phyloP scores from a whole-genome alignment of 1,140 invertebrate species.

The Colletes gigas region DNA sequence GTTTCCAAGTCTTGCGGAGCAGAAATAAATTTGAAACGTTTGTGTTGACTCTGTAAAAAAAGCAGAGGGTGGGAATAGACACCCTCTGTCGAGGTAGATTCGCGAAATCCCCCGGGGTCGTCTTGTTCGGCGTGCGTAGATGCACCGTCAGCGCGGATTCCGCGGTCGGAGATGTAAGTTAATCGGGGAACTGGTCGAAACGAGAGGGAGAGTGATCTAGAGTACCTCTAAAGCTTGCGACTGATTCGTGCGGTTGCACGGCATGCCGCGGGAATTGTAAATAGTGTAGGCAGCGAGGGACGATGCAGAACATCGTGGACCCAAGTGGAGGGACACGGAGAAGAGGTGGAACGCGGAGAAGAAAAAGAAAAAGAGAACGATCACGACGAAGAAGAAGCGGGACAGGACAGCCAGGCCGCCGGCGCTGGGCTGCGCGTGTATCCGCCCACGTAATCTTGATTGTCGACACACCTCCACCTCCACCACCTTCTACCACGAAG shows the following conservation, averaged over 20 bases:
- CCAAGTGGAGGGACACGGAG: conserved; percentile 8
- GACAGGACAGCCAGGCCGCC: conserved; percentile 71
- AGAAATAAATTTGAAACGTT: too few relatives aligned
- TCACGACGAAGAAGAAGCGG: conserved; percentile 48
- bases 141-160: not conserved
- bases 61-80: too few relatives aligned
- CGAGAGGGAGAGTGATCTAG: conserved; percentile 41
- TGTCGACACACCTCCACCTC: conserved; percentile 76
- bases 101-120: not conserved
- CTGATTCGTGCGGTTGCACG: conserved; percentile 47
- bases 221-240: conserved; percentile 20
- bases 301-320: conserved; percentile 27
- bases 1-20: too few relatives aligned
- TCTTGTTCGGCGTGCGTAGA: not conserved
- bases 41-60: too few relatives aligned
- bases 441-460: conserved; percentile 72
- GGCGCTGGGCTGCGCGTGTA: conserved; percentile 70
- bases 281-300: conserved; percentile 47
- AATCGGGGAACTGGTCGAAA: conserved; percentile 24
- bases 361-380: not conserved
- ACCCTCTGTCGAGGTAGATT: too few relatives aligned
- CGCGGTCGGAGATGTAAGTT: conserved; percentile 12
- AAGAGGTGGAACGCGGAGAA: not conserved
- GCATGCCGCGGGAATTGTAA: conserved; percentile 60
- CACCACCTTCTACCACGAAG: conserved; percentile 57